Base-by-base conservation (phyloP, 2,113 vertebrate species). In the Psilopogon haemacephalus region DNA sequence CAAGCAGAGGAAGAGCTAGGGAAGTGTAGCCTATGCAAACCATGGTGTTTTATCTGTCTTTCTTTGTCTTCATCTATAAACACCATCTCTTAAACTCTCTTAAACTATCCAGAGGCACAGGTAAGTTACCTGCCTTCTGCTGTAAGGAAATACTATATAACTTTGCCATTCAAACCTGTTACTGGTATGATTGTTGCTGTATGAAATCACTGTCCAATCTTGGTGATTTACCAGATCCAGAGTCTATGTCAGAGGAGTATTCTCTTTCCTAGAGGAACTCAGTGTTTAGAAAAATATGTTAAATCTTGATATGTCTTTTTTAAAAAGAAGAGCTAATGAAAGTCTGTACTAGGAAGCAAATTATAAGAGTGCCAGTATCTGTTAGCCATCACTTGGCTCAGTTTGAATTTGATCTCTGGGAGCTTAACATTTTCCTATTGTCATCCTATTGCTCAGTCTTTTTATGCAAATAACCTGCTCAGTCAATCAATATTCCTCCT, bases 401-500 rank as follows among this genome's bases (percentile, higher is more conserved):
- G 1, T 68, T 63, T 60, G 59, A 84, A 64, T 26, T 68, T 73
- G 42, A n/a, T 63, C 6, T 81, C 16, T 68, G 15, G 30, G 30
- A 68, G 4, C 6, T 76, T 26, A 58, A 21, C 5, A 32, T 82
- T 74, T 67, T 81, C 27, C 8, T 71, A 27, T 38, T 48, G 37
- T 33, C 27, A 69, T 32, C 35, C 17, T 55, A 13, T 60, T 72
- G 2, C 20, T 92, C 42, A 69, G 44, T 26, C 26, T 86, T 79
- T 73, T 78, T n/a, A 62, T 37, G 7, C 30, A 78, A 55, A 84
- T 59, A 90, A 90, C 86, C n/a, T 67, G 19, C 11, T 91, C 33
- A 77, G 35, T 77, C 52, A 86, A 27, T 68, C n/a, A 68, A 55
- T 74, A 84, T 68, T 84, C 90, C 54, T 55, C 89, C 35, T 42